Conservation (phyloP, 2,797 vertebrate species). For the Clarias platycephalus region DNA sequence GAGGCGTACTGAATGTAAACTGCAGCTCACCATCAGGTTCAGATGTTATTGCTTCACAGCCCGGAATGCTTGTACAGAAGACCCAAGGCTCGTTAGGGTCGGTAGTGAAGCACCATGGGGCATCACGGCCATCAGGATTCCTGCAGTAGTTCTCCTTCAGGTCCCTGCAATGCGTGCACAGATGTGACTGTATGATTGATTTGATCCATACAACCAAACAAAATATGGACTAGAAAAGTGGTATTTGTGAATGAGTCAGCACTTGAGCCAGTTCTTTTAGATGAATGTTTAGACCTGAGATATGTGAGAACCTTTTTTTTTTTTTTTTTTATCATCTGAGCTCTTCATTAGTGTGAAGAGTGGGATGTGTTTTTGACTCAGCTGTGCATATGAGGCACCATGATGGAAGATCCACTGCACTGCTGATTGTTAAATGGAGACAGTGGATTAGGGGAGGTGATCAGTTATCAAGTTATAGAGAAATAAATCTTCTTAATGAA, state of each 20-base stretch:
- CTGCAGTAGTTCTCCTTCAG: conserved; percentile 95
- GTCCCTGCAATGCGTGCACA: conserved; percentile 77
- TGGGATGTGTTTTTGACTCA: conserved; percentile 20
- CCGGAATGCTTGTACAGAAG: conserved; percentile 91
- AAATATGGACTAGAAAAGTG: background rate
- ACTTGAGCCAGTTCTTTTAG: background rate
- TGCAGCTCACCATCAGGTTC: conserved; percentile 66
- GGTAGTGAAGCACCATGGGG: conserved; percentile 96
- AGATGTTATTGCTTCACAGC: conserved; percentile 75
- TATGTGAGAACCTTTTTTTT: conserved; percentile 11
- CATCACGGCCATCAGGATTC: conserved; percentile 94
- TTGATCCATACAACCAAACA: background rate
- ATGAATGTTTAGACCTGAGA: background rate
- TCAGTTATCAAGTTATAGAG: conserved; percentile 16
- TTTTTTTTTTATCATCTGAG: conserved; percentile 1
- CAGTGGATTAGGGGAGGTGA: background rate
- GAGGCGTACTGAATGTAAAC: conserved; percentile 4
- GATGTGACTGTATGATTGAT: background rate
- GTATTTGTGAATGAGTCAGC: background rate
- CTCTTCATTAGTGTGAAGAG: conserved; percentile 25
- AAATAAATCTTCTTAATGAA: conserved; percentile 20
- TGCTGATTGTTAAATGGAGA: background rate
- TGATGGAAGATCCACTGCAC: conserved; percentile 5
- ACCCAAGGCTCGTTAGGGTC: conserved; percentile 88
- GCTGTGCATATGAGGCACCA: conserved; percentile 5